Evolutionary conservation across 35 echinoderm and acorn worm genomes (phyloP), one percentile per base, ranked within the genome.

Genomic region (Lytechinus pictus): DNA sequence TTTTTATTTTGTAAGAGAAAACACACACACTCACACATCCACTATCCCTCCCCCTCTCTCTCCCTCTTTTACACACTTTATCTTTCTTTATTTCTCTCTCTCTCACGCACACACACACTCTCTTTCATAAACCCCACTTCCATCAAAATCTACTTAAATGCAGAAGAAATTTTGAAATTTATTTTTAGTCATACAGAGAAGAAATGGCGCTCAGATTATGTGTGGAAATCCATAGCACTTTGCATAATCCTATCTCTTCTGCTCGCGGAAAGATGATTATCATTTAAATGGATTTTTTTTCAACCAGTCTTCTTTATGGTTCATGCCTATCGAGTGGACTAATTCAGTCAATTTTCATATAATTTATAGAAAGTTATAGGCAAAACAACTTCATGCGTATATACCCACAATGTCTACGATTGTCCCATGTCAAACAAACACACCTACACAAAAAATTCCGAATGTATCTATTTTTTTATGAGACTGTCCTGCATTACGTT

Each of bases 191-290:
- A 7, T 4, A 79, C 19, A 79, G 66, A 79, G 66, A 16, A 24
- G 21, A 79, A 24, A 79, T 79, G 66, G 66, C 66, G 66, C 19
- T 14, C 66, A 79, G n/a, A 79, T 79, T 79, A 24, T 79, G 66
- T 79, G 66, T n/a, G 66, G 66, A 79, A 79, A 79, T 79, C 66
- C 66, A 79, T 5, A 79, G 66, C 66, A 79, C 66, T 79, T 79
- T 79, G 66, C 66, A 79, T 79, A 79, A 79, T 79, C 66, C 66
- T 24, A 79, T 79, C 66, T 24, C 66, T 79, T 7, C 21, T 24
- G 66, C 66, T 79, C 19, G 7, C 6, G 66, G 66, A 24, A n/a
- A 79, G 66, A 24, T 79, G 66, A 79, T 79, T 79, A 79, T 79
- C 66, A 79, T 79, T 79, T 79, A 79, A 79, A 79, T 79, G 66